Evolutionary conservation across 2,888 invertebrate genomes (phyloP), one percentile per base, ranked within the genome.

Genomic region (Oscheius sp.): DNA sequence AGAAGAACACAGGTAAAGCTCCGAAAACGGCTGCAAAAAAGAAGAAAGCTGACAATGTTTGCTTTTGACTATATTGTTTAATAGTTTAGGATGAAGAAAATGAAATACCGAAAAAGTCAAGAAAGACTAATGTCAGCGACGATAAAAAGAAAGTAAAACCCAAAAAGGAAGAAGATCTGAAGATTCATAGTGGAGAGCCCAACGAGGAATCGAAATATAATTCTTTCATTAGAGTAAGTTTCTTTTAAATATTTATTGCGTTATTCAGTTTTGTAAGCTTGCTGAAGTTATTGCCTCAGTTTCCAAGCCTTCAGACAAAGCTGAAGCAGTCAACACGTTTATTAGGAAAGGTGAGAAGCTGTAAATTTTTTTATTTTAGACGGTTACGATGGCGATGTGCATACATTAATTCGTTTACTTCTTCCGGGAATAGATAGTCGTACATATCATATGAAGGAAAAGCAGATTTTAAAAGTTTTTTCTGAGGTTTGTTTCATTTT

Each of bases 361-460:
- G 49, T 2, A 36, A 3, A 8, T 51, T 32, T 38, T 44, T 22
- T n/a, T 1, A 54, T 57, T 70, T 41, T 56, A 74, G 72, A 70
- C 26, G 62, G 66, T 8, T 77, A 69, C 47, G 72, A 78, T 41
- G 80, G 80, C 14, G 78, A 81, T 49, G 38, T 71, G 36, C 41
- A 63, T 45, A 88, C 94, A 47, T 92, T 94, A 92, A 91, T 93
- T 85, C 91, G 92, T 82, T 87, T 94, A 75, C 87, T 95, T 24
- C 88, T 95, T 59, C 95, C 95, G 0, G 92, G 91, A 51, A 91
- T 91, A 28, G 90, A 91, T 14, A 93, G 94, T 86, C 89, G 93
- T 71, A 91, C 94, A 33, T 96, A 95, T 86, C 95, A 95, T 88
- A 88, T 96, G 56, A 93, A 94, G 88, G 94, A 92, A 85, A 94